Evolutionary conservation across 1,140 invertebrate species (phyloP), one percentile per base, ranked within the genome.

Genomic region (Adelges cooleyi): DNA sequence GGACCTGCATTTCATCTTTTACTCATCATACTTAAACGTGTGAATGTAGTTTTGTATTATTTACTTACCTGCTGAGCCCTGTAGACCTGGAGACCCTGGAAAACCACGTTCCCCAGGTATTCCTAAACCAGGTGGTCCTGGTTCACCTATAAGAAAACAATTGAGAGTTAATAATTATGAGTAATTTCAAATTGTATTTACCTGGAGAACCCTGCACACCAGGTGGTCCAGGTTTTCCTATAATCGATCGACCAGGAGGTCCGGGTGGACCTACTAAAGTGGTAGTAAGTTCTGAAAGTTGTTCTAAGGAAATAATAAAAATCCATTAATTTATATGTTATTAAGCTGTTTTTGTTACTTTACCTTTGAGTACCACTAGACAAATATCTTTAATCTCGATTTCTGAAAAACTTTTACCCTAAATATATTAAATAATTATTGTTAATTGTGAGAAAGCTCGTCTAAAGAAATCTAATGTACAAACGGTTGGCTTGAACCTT

Each of bases 11-110:
- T 73, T 3, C 84, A 29, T 0, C 17, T n/a, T 56, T 42, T 11
- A 42, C n/a, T n/a, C 5, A 33, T 33, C 5, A 33, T 33, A 33
- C 11, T 33, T 33, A 33, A 33, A 33, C 11, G 5, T 6, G 5
- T 33, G 11, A 44, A 44, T 38, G 36, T n/a, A 44, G n/a, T 44
- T 84, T 22, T 77, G 73, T 11, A 80, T 76, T 18, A 84, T 84
- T 0, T 80, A 77, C 52, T 83, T 75, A 17, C 86, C 86, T 3
- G 80, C 77, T 68, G 83, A 84, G 17, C 86, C 87, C 52, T 75
- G 79, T 46, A 77, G 69, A 18, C 80, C 80, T 22, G 74, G 72
- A 51, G 72, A 67, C 33, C 80, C 81, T 67, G 76, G 74, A 70
- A 80, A 78, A 66, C 79, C 80, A 22, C 54, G 20, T 59, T 67